Conservation (phyloP, 2,797 vertebrate genomes). For the Cuniculus paca region DNA sequence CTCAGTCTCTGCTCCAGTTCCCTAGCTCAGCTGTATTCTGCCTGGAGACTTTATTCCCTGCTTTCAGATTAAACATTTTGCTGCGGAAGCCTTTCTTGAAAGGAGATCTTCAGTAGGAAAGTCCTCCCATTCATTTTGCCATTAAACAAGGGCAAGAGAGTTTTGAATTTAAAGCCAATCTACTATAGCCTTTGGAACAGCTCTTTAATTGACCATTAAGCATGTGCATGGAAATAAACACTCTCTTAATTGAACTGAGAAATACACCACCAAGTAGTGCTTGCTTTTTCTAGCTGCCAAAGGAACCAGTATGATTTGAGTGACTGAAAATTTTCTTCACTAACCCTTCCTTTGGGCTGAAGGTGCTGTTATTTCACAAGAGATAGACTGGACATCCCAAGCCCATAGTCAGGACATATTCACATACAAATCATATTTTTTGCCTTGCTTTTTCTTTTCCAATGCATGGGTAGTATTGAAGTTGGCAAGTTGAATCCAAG, state of each 20-base stretch:
- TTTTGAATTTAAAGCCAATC: slow-evolving; percentile 60
- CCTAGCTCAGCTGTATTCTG: background rate
- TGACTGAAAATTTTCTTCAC: slow-evolving; percentile 12
- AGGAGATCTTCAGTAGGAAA: slow-evolving; percentile 33
- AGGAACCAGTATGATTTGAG: background rate
- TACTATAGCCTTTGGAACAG: slow-evolving; percentile 7
- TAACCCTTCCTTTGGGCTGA: background rate
- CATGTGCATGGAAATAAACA: slow-evolving; percentile 10
- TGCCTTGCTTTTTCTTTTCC: background rate
- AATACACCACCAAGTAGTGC: background rate
- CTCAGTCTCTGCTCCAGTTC: background rate
- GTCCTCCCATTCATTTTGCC: background rate
- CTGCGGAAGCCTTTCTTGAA: background rate
- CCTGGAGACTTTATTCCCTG: background rate
- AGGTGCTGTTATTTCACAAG: slow-evolving; percentile 13
- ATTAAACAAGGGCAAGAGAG: slow-evolving; percentile 35
- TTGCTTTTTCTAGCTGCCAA: background rate
- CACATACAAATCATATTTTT: background rate
- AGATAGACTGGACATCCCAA: background rate
- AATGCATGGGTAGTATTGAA: background rate
- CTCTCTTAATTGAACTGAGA: slow-evolving; percentile 54
- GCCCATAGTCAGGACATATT: background rate
- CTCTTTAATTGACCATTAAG: slow-evolving; percentile 61
- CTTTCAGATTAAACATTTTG: background rate
- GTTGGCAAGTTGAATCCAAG: background rate